Evolutionary conservation across 2,888 invertebrate species (phyloP), one percentile per base, ranked within the genome.

Genomic region (Caenorhabditis sp.): DNA sequence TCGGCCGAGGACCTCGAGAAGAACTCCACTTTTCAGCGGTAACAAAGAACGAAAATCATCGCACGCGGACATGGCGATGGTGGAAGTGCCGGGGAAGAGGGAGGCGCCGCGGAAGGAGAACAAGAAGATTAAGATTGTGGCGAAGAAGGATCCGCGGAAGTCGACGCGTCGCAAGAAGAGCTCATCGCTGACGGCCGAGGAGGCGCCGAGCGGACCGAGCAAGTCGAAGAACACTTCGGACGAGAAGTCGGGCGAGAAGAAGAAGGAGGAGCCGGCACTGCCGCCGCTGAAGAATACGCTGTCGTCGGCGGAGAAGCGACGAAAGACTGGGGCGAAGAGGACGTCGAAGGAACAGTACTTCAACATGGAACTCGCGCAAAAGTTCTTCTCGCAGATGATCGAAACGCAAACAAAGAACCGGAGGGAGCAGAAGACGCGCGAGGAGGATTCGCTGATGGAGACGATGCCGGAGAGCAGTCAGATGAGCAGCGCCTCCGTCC

Each of bases 401-500:
- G 61, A 70, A 30, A 43, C 45, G 52, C 56, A 58, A n/a, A n/a
- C n/a, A n/a, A n/a, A n/a, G n/a, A n/a, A n/a, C n/a, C n/a, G n/a
- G n/a, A n/a, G n/a, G n/a, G n/a, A n/a, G 26, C 35, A 17, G 26
- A 26, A 26, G 22, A 37, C 26, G 0, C 30, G 7, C n/a, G 43
- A 20, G 5, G 43, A 63, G 13, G 45, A 53, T 20, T 2, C 26
- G 39, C 27, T 58, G 20, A 4, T 35, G 2, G 65, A 65, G 0
- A 39, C 35, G 8, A 65, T 65, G 65, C 65, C 65, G 2, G 55
- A 55, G 11, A n/a, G n/a, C n/a, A n/a, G n/a, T n/a, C n/a, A n/a
- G n/a, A n/a, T n/a, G n/a, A n/a, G n/a, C n/a, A n/a, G n/a, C n/a
- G n/a, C n/a, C n/a, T n/a, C n/a, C n/a, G n/a, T n/a, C n/a, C n/a